These are phyloP conservation scores for Cercocebus atys DNA, from an alignment of 2,113 vertebrate species.

Conservation along the genomic window DNA sequence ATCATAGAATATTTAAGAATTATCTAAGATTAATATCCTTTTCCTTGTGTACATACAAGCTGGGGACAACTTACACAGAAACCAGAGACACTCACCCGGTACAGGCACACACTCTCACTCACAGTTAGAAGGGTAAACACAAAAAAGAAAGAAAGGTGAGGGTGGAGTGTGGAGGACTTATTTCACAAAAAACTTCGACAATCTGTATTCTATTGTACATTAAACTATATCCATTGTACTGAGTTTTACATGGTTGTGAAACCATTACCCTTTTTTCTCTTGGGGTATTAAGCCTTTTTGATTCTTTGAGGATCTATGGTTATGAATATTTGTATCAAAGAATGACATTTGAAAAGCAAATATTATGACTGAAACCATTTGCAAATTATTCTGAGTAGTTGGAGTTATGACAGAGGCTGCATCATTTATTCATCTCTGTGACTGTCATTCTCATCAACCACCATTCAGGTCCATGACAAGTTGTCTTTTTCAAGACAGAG, in stretches of 20 bases:
- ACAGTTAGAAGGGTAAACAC: neutral
- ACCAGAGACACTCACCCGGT: neutral
- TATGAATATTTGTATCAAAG: neutral
- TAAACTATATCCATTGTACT: neutral
- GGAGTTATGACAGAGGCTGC: neutral
- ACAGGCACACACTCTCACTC: too few species aligned
- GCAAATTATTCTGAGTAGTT: neutral
- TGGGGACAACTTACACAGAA: neutral
- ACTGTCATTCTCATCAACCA: neutral
- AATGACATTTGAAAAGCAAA: neutral
- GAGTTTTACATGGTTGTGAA: neutral
- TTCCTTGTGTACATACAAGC: neutral
- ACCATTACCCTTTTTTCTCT: neutral
- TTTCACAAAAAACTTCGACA: neutral
- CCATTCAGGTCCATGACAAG: neutral
- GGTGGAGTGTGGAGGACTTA: neutral
- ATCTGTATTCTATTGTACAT: neutral
- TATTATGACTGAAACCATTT: neutral
- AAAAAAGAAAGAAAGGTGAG: neutral
- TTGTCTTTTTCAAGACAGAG: neutral
- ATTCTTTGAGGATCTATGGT: neutral
- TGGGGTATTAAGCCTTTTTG: neutral
- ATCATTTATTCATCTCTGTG: neutral
- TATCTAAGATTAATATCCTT: neutral
- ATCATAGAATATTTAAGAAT: neutral